phyloP scores from a whole-genome alignment of 2,797 vertebrate genomes.

The Cirrhinus molitorella region DNA sequence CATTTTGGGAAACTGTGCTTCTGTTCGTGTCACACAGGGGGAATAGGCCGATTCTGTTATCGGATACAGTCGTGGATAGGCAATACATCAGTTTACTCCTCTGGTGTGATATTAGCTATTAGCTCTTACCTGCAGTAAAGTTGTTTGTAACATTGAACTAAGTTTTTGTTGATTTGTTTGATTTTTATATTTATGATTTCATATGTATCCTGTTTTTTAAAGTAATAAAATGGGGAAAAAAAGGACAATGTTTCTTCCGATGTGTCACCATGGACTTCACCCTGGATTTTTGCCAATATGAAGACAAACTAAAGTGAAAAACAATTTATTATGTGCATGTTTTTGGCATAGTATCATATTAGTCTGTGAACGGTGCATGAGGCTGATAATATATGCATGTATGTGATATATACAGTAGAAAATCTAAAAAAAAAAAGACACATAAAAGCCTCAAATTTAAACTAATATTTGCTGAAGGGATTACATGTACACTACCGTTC shows the following conservation, averaged over 20 bases:
- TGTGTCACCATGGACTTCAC: neutral
- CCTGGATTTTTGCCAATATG: neutral
- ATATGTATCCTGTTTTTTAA: conserved; percentile 82
- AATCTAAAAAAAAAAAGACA: neutral
- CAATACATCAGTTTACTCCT: conserved; percentile 70
- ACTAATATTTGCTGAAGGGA: neutral
- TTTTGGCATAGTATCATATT: neutral
- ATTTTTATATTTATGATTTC: conserved; percentile 84
- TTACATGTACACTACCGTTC: neutral
- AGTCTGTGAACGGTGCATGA: neutral
- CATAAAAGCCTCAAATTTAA: neutral
- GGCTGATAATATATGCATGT: neutral
- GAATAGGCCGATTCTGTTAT: conserved; percentile 56
- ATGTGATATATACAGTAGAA: conserved; percentile 1
- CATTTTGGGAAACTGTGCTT: conserved; percentile 57
- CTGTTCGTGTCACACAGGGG: conserved; percentile 51
- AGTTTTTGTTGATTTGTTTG: conserved; percentile 71
- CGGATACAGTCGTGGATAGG: conserved; percentile 64
- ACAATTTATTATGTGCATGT: neutral
- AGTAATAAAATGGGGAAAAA: conserved; percentile 79
- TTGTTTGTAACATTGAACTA: conserved; percentile 78
- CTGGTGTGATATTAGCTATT: conserved; percentile 75
- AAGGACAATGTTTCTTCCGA: conserved; percentile 41
- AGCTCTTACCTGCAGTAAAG: conserved; percentile 75
- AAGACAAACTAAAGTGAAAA: neutral